These are phyloP conservation scores for Brachionus rubens DNA, from an alignment of 1,140 invertebrate species.

Conservation along the genomic window DNA sequence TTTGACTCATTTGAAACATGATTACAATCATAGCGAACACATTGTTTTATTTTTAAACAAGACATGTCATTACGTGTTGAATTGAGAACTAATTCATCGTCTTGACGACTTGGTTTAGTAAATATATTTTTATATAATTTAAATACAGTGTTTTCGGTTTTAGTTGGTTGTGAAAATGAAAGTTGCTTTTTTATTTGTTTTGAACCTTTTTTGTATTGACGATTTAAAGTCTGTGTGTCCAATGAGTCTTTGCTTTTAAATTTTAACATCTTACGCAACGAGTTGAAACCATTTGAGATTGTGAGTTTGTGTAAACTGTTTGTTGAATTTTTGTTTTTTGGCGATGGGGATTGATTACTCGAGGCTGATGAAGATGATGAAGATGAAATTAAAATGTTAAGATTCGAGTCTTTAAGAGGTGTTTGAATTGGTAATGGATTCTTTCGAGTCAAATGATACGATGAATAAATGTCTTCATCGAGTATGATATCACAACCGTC, in stretches of 20 bases:
- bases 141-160: neutral
- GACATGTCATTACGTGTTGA: neutral
- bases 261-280: constrained; percentile 1
- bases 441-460: constrained; percentile 35
- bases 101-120: neutral
- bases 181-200: neutral
- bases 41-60: neutral
- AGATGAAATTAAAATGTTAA: neutral
- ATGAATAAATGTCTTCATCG: constrained; percentile 38
- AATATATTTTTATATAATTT: neutral
- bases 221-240: neutral
- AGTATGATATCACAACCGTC: neutral
- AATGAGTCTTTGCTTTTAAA: constrained; percentile 22
- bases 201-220: neutral
- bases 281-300: constrained; percentile 9
- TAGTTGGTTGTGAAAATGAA: neutral
- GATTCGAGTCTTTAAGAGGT: neutral
- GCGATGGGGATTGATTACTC: neutral
- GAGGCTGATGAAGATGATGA: constrained; percentile 13
- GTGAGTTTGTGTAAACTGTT: neutral
- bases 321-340: neutral
- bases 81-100: neutral
- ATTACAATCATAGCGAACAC: neutral
- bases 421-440: neutral
- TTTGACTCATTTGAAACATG: neutral